phyloP scores from a whole-genome alignment of 2,888 invertebrate species.

The Antheraea assamensis region DNA sequence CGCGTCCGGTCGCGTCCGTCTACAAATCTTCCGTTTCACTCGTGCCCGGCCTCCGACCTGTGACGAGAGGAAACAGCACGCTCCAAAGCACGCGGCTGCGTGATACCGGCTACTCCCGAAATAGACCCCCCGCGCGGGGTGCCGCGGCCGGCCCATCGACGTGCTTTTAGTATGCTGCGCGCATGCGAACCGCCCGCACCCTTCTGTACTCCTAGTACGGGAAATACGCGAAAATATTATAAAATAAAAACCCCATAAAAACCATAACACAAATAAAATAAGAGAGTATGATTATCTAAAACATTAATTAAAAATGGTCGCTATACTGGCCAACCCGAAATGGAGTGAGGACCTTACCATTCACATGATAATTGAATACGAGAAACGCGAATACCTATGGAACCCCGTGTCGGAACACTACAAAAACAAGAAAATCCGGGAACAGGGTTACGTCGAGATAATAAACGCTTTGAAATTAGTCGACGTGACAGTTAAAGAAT shows the following conservation, averaged over 20 bases:
- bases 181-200: slow-evolving; percentile 82
- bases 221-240: slow-evolving; percentile 60
- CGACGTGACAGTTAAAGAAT: slow-evolving; percentile 77
- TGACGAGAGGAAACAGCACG: slow-evolving; percentile 80
- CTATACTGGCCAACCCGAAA: slow-evolving; percentile 77
- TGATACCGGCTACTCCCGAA: slow-evolving; percentile 80
- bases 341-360: slow-evolving; percentile 80
- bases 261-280: too few relatives aligned
- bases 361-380: slow-evolving; percentile 79
- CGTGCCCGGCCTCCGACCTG: slow-evolving; percentile 75
- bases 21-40: slow-evolving; percentile 82
- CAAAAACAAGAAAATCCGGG: slow-evolving; percentile 78
- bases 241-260: slow-evolving; percentile 43
- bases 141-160: slow-evolving; percentile 75
- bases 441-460: slow-evolving; percentile 77
- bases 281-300: slow-evolving; percentile 29
- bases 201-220: slow-evolving; percentile 73
- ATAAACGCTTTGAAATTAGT: slow-evolving; percentile 74
- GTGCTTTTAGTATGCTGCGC: slow-evolving; percentile 83
- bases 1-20: slow-evolving; percentile 56
- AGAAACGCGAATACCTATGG: slow-evolving; percentile 78
- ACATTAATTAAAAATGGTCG: slow-evolving; percentile 62
- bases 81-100: slow-evolving; percentile 81
- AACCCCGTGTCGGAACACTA: slow-evolving; percentile 78
- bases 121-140: slow-evolving; percentile 76